phyloP scores from a whole-genome alignment of 2,797 vertebrate species.

The Otolemur crassicaudatus region DNA sequence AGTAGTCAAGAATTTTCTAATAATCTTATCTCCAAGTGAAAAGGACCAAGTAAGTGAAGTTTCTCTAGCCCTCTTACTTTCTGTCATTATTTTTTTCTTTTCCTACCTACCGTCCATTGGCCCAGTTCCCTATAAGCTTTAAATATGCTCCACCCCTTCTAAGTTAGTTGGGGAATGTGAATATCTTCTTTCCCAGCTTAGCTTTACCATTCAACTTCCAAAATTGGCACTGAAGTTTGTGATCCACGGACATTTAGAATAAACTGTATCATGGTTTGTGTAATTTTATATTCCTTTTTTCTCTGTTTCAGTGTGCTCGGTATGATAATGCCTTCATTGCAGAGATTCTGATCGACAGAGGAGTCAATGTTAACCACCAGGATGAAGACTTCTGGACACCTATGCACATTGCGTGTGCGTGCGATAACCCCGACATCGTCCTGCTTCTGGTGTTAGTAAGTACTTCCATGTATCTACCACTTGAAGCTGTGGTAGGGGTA shows the following conservation, averaged over 20 bases:
- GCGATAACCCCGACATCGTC: constrained; percentile 94
- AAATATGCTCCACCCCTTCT: background rate
- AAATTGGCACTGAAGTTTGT: background rate
- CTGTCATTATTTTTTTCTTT: background rate
- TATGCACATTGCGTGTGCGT: constrained; percentile 95
- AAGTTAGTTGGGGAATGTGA: background rate
- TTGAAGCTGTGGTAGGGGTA: background rate
- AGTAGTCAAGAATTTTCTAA: background rate
- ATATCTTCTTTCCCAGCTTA: background rate
- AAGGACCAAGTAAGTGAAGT: background rate
- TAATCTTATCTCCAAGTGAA: background rate
- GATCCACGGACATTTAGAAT: background rate
- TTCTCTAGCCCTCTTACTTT: background rate
- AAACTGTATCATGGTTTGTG: background rate
- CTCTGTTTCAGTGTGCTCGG: constrained; percentile 93
- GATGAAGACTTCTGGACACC: constrained; percentile 97
- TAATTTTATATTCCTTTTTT: background rate
- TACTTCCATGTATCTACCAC: constrained; percentile 6
- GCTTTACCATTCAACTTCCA: background rate
- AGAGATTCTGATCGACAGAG: constrained; percentile 95
- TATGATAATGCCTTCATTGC: constrained; percentile 96
- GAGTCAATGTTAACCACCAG: constrained; percentile 95
- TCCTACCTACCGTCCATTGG: background rate
- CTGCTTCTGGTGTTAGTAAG: constrained; percentile 95
- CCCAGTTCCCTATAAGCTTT: background rate